phyloP scores from a whole-genome alignment of 30 jellyfish, hydroid and myxozoan species.

The Rhopilema esculentum region DNA sequence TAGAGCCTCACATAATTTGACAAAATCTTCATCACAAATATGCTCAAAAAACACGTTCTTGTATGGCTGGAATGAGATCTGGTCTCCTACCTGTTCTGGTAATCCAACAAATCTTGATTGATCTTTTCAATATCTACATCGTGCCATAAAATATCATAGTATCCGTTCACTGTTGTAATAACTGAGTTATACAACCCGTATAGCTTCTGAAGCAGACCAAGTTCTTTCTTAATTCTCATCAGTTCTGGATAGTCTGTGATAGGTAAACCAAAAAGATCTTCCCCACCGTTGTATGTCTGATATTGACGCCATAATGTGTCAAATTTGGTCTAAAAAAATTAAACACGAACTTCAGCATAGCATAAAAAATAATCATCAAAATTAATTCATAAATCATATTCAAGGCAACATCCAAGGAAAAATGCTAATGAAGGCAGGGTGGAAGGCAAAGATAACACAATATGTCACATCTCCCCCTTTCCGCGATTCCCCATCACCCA shows the following conservation, averaged over 20 bases:
- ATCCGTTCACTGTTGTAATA: constrained; percentile 91
- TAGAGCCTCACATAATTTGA: no score
- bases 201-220: constrained; percentile 90
- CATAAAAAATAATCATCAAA: no score
- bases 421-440: no score
- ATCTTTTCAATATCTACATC: constrained; percentile 97
- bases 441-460: no score
- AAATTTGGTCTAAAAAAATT: constrained; percentile 75
- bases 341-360: neutral
- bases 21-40: no score
- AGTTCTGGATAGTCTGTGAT: constrained; percentile 88
- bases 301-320: constrained; percentile 92
- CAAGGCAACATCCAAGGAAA: no score
- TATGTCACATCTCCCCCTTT: no score
- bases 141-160: constrained; percentile 96
- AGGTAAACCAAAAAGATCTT: constrained; percentile 96
- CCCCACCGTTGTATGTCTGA: constrained; percentile 98
- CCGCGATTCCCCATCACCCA: no score
- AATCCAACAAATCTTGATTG: constrained; percentile 86
- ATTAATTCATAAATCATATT: no score
- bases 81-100: constrained; percentile 93
- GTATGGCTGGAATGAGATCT: no score
- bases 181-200: constrained; percentile 96
- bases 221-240: constrained; percentile 87
- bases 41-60: no score